These are phyloP conservation scores for Ondatra zibethicus DNA, from an alignment of 2,113 vertebrate genomes.

Conservation along the genomic window DNA sequence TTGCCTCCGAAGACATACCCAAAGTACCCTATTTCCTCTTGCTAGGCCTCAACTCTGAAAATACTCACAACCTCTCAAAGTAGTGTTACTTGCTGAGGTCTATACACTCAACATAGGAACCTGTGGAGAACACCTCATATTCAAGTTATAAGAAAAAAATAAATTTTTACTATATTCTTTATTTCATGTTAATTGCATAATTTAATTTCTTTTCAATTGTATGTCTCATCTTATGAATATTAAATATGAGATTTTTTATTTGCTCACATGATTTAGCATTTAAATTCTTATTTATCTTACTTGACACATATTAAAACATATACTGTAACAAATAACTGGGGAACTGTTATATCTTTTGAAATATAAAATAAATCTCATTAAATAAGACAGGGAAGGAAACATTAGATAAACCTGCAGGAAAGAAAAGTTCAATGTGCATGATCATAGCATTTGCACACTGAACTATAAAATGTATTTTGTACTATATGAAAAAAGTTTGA, in stretches of 20 bases:
- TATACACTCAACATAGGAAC: too few relatives aligned
- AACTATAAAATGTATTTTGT: conserved; percentile 46
- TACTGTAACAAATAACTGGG: neutral
- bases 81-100: neutral
- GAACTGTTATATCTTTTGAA: neutral
- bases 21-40: neutral
- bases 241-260: conserved; percentile 38
- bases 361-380: conserved; percentile 31
- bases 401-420: neutral
- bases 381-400: conserved; percentile 9
- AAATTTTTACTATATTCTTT: neutral
- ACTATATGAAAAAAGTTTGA: neutral
- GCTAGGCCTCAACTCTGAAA: neutral
- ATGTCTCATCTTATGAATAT: neutral
- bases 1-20: too few relatives aligned
- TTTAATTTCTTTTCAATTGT: neutral
- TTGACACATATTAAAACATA: neutral
- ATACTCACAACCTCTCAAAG: neutral
- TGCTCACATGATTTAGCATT: neutral
- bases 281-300: conserved; percentile 30
- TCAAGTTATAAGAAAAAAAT: neutral
- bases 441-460: neutral
- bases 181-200: conserved; percentile 51
- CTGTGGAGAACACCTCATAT: neutral
- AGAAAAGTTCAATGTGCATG: neutral